Evolutionary conservation across 1,140 invertebrate genomes (phyloP).

Genomic region (Apis cerana): DNA sequence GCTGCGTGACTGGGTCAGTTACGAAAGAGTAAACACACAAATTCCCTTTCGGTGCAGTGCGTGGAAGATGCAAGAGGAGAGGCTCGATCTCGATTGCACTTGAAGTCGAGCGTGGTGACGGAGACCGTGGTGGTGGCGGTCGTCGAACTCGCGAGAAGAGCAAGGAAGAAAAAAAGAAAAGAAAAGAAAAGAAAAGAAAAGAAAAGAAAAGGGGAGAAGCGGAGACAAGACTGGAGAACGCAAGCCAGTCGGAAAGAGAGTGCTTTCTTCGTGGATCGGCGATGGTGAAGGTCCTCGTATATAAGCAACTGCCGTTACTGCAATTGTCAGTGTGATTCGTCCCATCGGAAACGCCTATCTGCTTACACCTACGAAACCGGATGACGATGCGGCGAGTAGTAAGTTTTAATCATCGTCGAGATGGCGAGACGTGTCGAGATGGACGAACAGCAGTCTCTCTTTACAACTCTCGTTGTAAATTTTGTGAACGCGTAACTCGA

Average conservation of each 20-base stretch:
- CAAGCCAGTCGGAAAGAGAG: slow-evolving; percentile 72
- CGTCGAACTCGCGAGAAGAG: slow-evolving; percentile 41
- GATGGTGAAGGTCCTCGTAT: slow-evolving; percentile 78
- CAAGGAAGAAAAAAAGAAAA: neutral
- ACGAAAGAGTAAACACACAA: slow-evolving; percentile 6
- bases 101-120: neutral
- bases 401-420: slow-evolving; percentile 59
- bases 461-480: no score
- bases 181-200: slow-evolving; percentile 42
- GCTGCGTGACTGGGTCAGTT: slow-evolving; percentile 18
- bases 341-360: slow-evolving; percentile 42
- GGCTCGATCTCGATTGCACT: slow-evolving; percentile 24
- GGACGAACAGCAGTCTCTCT: neutral
- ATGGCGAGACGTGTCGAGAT: neutral
- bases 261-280: slow-evolving; percentile 74
- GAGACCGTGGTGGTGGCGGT: neutral
- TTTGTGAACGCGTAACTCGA: no score
- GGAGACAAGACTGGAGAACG: slow-evolving; percentile 69
- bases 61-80: neutral
- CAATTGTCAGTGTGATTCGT: slow-evolving; percentile 73
- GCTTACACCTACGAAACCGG: neutral
- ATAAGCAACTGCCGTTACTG: slow-evolving; percentile 73
- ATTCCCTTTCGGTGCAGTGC: neutral
- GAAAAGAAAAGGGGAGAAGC: slow-evolving; percentile 55
- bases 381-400: slow-evolving; percentile 66